Evolutionary conservation across 2,888 invertebrate genomes (phyloP), one percentile per base, ranked within the genome.

Genomic region (Synergus umbraculus): DNA sequence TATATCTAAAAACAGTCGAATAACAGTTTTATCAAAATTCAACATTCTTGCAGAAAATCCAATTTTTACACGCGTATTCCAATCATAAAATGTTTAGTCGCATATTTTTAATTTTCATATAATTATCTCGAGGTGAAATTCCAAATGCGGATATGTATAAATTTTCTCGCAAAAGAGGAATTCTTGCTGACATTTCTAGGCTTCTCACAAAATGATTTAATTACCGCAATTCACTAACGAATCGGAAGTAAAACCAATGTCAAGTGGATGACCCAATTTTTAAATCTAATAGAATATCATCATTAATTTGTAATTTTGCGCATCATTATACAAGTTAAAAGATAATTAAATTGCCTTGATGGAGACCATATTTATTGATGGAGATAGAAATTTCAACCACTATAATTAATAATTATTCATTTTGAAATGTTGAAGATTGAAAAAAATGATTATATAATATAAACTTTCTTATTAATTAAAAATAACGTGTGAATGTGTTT

Each of bases 131-230:
- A 73, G 73, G 54, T 5, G 22, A 29, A 49, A 41, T 37, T n/a
- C n/a, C n/a, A 37, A 18, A 9, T 4, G 3, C 37, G 29, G 29
- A 54, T 54, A 37, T 58, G 49, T 58, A 37, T 49, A 54, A 73
- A 54, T 73, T 73, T 18, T 54, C 15, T 73, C n/a, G 12, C 54
- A n/a, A 73, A 73, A 41, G 54, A 73, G 73, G 73, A 73, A 73
- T 29, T 73, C 54, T n/a, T 7, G 37, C 37, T 73, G 73, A 73
- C 73, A 29, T 73, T 73, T 73, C 73, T 73, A 73, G 73, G 73
- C 54, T 73, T 73, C 73, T 73, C n/a, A 41, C 54, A 73, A 73
- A 73, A 73, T 73, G 73, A 73, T 73, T 73, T 54, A 73, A 54
- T 54, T 54, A 73, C 49, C 49, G 49, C 69, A 5, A 73, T 54